These are phyloP conservation scores for Zaprionus davidi DNA, from an alignment of 1,140 invertebrate genomes.

Conservation along the genomic window DNA sequence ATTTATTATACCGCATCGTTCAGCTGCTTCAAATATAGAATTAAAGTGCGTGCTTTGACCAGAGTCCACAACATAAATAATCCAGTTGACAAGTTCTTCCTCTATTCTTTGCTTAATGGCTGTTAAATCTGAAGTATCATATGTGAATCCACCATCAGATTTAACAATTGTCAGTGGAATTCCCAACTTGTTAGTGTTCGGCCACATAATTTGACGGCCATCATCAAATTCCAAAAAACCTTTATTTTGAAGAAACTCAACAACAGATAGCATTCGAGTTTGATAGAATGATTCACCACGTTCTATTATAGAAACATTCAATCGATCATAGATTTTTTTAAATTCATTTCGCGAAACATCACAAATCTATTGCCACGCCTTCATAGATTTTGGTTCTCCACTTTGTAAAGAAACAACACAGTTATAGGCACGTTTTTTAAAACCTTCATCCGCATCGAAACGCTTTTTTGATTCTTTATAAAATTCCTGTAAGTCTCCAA, in stretches of 20 bases:
- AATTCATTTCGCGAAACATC: conserved; percentile 97
- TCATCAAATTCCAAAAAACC: conserved; percentile 94
- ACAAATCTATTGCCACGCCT: conserved; percentile 98
- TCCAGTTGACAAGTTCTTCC: conserved; percentile 95
- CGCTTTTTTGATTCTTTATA: conserved; percentile 95
- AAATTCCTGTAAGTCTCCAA: conserved; percentile 95
- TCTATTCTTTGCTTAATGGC: conserved; percentile 94
- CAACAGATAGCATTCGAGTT: conserved; percentile 93
- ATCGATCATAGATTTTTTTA: conserved; percentile 91
- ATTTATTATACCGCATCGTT: conserved; percentile 89
- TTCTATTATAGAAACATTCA: conserved; percentile 91
- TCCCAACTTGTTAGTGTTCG: conserved; percentile 85
- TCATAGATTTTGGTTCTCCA: conserved; percentile 92
- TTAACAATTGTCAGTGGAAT: conserved; percentile 98
- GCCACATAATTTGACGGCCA: conserved; percentile 97
- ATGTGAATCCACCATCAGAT: conserved; percentile 99
- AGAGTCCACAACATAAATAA: conserved; percentile 98
- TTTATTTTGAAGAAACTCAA: conserved; percentile 91
- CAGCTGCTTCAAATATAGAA: conserved; percentile 89
- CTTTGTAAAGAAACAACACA: conserved; percentile 97
- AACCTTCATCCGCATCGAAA: conserved; percentile 97
- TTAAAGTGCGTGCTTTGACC: conserved; percentile 97
- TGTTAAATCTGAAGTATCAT: conserved; percentile 99
- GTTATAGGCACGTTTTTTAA: conserved; percentile 97
- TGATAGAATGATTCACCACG: conserved; percentile 99